Base-by-base conservation (phyloP, 2,888 invertebrate species). In the Drosophila meridiana region DNA sequence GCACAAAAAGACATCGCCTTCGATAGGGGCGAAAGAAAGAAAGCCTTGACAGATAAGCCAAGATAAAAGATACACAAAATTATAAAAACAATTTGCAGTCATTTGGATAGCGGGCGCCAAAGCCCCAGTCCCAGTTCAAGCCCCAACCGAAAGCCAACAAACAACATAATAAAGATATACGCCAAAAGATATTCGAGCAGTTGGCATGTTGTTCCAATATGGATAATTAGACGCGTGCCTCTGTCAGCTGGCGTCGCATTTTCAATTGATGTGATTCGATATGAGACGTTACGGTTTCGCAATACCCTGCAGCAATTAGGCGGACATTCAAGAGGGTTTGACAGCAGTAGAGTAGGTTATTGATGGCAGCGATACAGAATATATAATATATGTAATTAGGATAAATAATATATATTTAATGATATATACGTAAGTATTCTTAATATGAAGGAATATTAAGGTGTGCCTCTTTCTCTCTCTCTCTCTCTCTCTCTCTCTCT, bases 1-100 rank as follows among this genome's bases (percentile, higher is more conserved):
- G 75, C 78, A 73, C 69, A 73, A 56, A 64, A 65, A 64, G 55
- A 75, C 65, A 64, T 68, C 65, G 71, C 20, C 20, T 62, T 36
- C 30, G 47, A 48, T 55, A 9, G 47, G 20, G 36, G 42, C n/a
- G 40, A n/a, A 11, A 4, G 53, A n/a, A 11, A 4, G 53, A 8
- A 28, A 40, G 48, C 65, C 52, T 48, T 47, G 65, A 56, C 48
- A 78, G 78, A 75, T 81, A 81, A 82, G 82, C 62, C 62, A 65
- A 69, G 61, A 60, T 55, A 71, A 60, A 60, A 58, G 69, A 69
- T 42, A 65, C 56, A 62, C 66, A 69, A 83, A 88, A 88, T 84
- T 87, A 89, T 78, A 87, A 84, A 89, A 86, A 76, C 85, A 86
- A 86, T 86, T 87, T 84, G 86, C 83, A 80, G 69, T 65, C 77